Percentiles rank a stretch among this genome's conserved stretches.
phyloP scores from a whole-genome alignment of 2,113 vertebrate species.

The Anas platyrhynchos region DNA sequence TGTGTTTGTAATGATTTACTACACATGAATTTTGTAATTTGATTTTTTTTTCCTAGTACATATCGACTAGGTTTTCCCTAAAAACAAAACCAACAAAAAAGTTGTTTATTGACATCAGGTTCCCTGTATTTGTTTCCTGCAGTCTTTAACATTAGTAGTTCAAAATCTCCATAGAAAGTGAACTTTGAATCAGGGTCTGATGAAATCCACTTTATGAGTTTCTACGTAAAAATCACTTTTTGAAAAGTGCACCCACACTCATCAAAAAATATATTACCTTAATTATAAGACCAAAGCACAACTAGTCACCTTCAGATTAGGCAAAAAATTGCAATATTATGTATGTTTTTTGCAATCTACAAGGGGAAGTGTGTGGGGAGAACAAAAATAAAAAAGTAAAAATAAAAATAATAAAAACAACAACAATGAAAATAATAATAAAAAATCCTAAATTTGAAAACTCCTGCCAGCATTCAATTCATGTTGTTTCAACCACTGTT shows the following conservation, averaged over 20 bases:
- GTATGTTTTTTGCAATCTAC: neutral
- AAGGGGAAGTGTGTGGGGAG: neutral
- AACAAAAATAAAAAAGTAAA: neutral
- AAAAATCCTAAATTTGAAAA: neutral
- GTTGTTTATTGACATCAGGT: neutral
- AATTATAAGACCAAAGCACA: neutral
- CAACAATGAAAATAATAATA: too few relatives aligned
- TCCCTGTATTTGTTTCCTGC: neutral
- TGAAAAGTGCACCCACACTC: neutral
- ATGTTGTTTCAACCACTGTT: neutral
- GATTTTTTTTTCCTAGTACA: neutral
- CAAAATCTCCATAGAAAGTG: neutral
- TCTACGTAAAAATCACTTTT: neutral
- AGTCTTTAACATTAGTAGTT: neutral
- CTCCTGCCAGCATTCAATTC: neutral
- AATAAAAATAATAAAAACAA: neutral
- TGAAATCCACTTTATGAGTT: neutral
- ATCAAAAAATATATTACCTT: neutral
- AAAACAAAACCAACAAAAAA: neutral
- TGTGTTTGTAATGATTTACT: neutral
- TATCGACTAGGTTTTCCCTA: neutral
- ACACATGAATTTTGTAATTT: neutral
- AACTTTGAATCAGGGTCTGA: neutral
- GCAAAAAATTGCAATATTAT: neutral
- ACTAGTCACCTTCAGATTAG: neutral